phyloP scores from a whole-genome alignment of 2,113 vertebrate genomes.

The Struthio camelus region DNA sequence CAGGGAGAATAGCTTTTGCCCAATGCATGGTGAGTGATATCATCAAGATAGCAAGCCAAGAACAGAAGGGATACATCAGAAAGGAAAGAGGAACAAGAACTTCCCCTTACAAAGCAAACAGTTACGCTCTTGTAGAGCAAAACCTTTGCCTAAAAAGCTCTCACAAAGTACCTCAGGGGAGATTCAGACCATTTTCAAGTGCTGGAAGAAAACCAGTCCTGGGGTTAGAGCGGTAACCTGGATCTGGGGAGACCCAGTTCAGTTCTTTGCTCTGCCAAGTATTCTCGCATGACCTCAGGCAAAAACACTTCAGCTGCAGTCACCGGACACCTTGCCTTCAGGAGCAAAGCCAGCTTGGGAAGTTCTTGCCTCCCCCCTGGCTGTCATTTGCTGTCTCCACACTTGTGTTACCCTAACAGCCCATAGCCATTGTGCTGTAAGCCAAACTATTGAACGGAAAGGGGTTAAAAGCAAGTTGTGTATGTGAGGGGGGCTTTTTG shows the following conservation, averaged over 20 bases:
- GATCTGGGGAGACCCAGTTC: slow-evolving; percentile 44
- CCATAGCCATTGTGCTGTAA: not conserved
- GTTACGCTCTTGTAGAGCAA: not conserved
- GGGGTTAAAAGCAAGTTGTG: not conserved
- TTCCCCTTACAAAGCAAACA: slow-evolving; percentile 50
- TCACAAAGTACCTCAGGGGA: slow-evolving; percentile 1
- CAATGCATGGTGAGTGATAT: slow-evolving; percentile 38
- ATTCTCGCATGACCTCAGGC: slow-evolving; percentile 30
- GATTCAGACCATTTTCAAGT: slow-evolving; percentile 41
- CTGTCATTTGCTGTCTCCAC: slow-evolving; percentile 27
- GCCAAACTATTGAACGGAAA: not conserved
- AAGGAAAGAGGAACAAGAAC: slow-evolving; percentile 53
- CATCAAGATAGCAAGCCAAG: slow-evolving; percentile 50
- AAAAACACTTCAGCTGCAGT: slow-evolving; percentile 45
- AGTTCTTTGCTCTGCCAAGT: slow-evolving; percentile 46
- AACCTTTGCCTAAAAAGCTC: slow-evolving; percentile 29
- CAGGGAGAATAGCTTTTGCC: slow-evolving; percentile 34
- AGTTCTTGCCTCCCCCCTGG: not conserved
- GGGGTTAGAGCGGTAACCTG: slow-evolving; percentile 34
- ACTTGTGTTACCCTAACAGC: not conserved
- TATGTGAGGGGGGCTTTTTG: not conserved
- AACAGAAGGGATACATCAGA: slow-evolving; percentile 52
- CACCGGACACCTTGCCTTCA: slow-evolving; percentile 7
- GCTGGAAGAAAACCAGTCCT: slow-evolving; percentile 34
- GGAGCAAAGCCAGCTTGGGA: slow-evolving; percentile 38